phyloP scores from a whole-genome alignment of 2,797 vertebrate genomes.

The Adelosebastes latens region DNA sequence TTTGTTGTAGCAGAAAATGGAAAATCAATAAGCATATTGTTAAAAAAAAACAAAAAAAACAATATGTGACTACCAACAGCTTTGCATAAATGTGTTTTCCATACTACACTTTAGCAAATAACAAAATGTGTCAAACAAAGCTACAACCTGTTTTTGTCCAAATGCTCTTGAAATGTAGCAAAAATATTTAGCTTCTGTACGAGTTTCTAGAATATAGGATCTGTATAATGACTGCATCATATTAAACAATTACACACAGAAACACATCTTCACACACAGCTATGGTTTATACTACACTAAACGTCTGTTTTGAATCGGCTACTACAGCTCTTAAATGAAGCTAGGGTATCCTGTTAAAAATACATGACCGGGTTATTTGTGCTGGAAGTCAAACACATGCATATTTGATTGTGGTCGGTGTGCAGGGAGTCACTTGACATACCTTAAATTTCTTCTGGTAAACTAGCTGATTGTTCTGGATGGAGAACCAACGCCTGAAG shows the following conservation, averaged over 20 bases:
- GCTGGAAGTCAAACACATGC: constrained; percentile 48
- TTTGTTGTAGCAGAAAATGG: background rate
- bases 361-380: constrained; percentile 11
- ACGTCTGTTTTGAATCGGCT: background rate
- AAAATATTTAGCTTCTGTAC: background rate
- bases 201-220: background rate
- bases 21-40: background rate
- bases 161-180: background rate
- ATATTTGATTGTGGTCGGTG: constrained; percentile 44
- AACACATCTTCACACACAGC: background rate
- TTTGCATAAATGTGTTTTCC: background rate
- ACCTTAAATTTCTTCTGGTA: constrained; percentile 99
- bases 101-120: background rate
- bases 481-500: constrained; percentile 98
- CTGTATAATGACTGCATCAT: background rate
- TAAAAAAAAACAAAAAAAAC: background rate
- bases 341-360: constrained; percentile 37
- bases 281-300: background rate
- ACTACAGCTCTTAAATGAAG: constrained; percentile 5
- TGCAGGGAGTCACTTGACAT: constrained; percentile 65
- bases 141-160: background rate
- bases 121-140: background rate
- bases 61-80: background rate
- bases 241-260: background rate
- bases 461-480: constrained; percentile 99